Conservation (phyloP, 2,888 invertebrate species). For the Drosophila crucigera region DNA sequence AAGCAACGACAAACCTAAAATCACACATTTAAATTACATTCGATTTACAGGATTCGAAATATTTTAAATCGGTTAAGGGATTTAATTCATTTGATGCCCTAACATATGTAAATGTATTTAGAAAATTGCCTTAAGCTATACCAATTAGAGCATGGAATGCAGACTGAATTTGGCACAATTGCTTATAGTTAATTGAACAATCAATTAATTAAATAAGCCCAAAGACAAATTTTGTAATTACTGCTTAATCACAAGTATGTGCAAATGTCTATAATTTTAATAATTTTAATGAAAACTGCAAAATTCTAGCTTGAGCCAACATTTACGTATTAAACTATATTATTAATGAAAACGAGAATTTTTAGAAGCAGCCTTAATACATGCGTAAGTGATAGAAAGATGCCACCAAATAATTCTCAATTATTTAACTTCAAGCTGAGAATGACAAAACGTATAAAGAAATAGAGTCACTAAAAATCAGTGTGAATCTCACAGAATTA, state of each 20-base stretch:
- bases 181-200: not conserved
- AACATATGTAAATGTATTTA: not conserved
- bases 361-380: not conserved
- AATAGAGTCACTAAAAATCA: not conserved
- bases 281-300: not conserved
- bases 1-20: not conserved
- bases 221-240: not conserved
- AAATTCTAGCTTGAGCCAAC: not conserved
- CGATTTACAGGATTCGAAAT: not conserved
- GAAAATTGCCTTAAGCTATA: not conserved
- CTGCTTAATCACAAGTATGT: not conserved
- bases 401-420: not conserved
- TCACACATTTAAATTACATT: not conserved
- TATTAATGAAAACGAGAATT: not conserved
- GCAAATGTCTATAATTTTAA: not conserved
- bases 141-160: not conserved
- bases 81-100: not conserved
- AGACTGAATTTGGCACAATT: not conserved
- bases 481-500: not conserved
- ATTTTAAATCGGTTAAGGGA: not conserved
- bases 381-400: too few species aligned
- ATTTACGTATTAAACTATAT: not conserved
- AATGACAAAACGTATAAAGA: not conserved
- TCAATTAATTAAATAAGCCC: not conserved
- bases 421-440: not conserved